Percentiles rank a stretch among this genome's conserved stretches.
Evolutionary conservation across 1,140 invertebrate genomes (phyloP).

Genomic region (Drosophila lowei): DNA sequence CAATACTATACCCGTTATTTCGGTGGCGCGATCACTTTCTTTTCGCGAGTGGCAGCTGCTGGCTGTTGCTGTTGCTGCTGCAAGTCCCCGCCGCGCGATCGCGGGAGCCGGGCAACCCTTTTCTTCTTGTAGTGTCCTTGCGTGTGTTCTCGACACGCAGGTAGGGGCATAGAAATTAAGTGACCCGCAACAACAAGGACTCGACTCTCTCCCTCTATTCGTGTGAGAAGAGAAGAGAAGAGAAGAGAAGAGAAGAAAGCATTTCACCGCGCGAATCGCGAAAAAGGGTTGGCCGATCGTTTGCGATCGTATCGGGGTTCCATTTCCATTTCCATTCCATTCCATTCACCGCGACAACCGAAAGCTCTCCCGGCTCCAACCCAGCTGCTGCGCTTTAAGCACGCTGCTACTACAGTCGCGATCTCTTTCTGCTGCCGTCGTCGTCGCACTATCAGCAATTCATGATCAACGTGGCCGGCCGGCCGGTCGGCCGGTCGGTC

Average conservation of each 20-base stretch:
- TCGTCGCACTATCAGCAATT: conserved; percentile 64
- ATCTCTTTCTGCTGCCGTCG: conserved; percentile 13
- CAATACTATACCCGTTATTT: conserved; percentile 31
- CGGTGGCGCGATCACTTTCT: conserved; percentile 46
- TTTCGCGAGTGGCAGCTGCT: conserved; percentile 23
- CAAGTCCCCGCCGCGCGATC: neutral
- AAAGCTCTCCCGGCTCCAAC: too few species aligned
- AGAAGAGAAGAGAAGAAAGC: conserved; percentile 53
- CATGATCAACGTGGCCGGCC: conserved; percentile 55
- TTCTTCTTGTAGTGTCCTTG: conserved; percentile 19
- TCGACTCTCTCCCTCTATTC: conserved; percentile 33
- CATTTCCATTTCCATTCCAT: too few species aligned
- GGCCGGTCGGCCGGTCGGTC: conserved; percentile 4
- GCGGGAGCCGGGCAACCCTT: conserved; percentile 40
- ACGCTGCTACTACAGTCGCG: too few species aligned
- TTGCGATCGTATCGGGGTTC: too few species aligned
- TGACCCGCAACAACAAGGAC: neutral
- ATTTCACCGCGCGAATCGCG: conserved; percentile 45
- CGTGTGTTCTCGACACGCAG: neutral
- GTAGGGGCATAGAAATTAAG: conserved; percentile 23
- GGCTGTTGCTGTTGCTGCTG: conserved; percentile 27
- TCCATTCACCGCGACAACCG: too few species aligned
- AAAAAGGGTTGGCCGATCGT: conserved; percentile 14
- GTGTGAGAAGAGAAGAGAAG: conserved; percentile 22
- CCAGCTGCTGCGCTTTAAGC: too few species aligned